Evolutionary conservation across 2,113 vertebrate genomes (phyloP).

Genomic region (Phodopus roborovskii): DNA sequence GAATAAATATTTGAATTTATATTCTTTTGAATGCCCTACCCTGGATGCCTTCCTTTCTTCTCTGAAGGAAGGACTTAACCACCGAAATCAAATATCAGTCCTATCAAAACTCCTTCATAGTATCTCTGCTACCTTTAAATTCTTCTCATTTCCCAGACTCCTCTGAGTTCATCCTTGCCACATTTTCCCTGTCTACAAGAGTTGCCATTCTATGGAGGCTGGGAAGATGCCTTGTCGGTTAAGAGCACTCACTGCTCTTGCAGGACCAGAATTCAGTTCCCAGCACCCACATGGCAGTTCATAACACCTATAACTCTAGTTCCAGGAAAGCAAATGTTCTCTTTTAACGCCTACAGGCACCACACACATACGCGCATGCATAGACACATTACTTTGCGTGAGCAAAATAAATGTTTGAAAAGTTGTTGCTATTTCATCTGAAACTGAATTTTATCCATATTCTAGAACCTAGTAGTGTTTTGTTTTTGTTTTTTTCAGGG

Average conservation of each 20-base stretch:
- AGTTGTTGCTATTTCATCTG: background rate
- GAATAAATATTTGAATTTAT: slow-evolving; percentile 10
- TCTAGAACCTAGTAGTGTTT: background rate
- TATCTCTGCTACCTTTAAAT: background rate
- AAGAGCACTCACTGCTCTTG: background rate
- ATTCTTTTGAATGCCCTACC: background rate
- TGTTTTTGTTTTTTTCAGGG: too few species aligned
- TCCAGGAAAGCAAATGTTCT: background rate
- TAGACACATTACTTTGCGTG: too few species aligned
- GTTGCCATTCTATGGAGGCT: background rate
- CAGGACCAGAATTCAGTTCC: background rate
- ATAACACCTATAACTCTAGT: background rate
- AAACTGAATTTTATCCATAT: background rate
- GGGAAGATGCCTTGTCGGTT: background rate
- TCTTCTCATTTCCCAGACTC: background rate
- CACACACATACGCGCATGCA: too few species aligned
- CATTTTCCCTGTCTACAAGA: background rate
- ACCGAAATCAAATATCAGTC: background rate
- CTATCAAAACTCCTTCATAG: background rate
- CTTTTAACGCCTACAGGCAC: too few species aligned
- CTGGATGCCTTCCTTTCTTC: background rate
- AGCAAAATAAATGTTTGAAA: background rate
- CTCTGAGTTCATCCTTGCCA: background rate
- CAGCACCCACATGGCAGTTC: background rate
- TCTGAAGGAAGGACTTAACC: background rate